Evolutionary conservation across 2,113 vertebrate species (phyloP), one percentile per base, ranked within the genome.

Genomic region (Callopanchax toddi): DNA sequence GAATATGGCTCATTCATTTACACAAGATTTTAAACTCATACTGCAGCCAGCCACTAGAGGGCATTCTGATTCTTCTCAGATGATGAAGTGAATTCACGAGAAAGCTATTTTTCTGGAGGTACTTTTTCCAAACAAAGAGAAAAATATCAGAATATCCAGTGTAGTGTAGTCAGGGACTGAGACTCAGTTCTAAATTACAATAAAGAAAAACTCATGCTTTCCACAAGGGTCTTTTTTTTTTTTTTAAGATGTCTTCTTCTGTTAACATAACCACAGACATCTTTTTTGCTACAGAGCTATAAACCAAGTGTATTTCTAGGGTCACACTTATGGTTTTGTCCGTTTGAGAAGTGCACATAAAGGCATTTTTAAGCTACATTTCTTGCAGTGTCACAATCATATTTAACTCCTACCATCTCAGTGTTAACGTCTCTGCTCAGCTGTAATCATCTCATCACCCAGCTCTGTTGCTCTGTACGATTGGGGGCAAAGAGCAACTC

Each of bases 401-500:
- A 79, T 85, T 74, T 76, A 79, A 85, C 79, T 81, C 45, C 56
- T 64, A 67, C 39, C 60, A 52, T 51, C 45, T 77, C 60, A 17
- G 44, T 62, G 71, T 74, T 67, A 63, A 69, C 51, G 67, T 78
- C 69, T 59, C 50, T 37, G 46, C 54, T 67, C 67, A 67, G 60
- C 70, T 76, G 67, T 61, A 57, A 83, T 64, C 69, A 72, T 68
- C 58, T 69, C 62, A 55, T 78, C 71, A 60, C 15, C 25, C 61
- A 15, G 40, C 63, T 56, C 32, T 57, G 50, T 16, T 63, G 65
- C 45, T 57, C 60, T 39, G 71, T 45, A 34, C 67, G 60, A 70
- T 72, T 73, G 52, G 46, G 71, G 74, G 60, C 67, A 81, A 83
- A 81, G 75, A 84, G 77, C 77, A 86, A 83, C 67, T 76, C 62